phyloP scores from a whole-genome alignment of 2,113 vertebrate species.

The Datnioides undecimradiatus region DNA sequence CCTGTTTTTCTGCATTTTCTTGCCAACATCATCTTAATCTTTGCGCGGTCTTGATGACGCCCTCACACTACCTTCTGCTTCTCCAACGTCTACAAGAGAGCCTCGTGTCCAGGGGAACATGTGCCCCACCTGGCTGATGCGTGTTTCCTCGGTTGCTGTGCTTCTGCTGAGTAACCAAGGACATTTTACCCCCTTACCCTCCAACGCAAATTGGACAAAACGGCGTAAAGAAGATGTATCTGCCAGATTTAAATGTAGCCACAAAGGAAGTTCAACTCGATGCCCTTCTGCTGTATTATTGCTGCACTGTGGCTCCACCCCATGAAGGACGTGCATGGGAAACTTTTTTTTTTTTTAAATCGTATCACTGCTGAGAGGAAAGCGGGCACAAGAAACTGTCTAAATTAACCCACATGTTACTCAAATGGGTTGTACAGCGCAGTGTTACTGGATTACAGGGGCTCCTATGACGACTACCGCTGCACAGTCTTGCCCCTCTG shows the following conservation, averaged over 20 bases:
- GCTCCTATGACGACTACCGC: conserved; percentile 28
- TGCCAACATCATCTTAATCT: not conserved
- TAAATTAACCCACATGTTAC: not conserved
- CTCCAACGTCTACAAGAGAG: conserved; percentile 3
- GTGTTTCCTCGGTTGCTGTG: not conserved
- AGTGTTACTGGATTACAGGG: conserved; percentile 2
- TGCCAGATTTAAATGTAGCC: conserved; percentile 54
- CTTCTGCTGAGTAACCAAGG: conserved; percentile 10
- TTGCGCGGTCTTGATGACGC: not conserved
- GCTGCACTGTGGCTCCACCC: conserved; percentile 35
- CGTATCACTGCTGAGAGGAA: conserved; percentile 18
- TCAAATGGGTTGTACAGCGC: not conserved
- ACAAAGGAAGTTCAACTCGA: conserved; percentile 36
- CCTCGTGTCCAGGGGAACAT: conserved; percentile 19
- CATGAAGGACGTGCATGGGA: not conserved
- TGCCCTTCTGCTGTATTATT: conserved; percentile 35
- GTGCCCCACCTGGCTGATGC: not conserved
- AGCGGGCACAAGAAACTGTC: conserved; percentile 32
- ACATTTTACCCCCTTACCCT: conserved; percentile 1
- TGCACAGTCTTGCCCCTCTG: conserved; percentile 27
- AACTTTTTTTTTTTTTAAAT: not conserved
- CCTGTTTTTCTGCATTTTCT: conserved; percentile 5
- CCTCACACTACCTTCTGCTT: conserved; percentile 1
- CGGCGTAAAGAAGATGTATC: not conserved
- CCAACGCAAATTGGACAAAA: conserved; percentile 24